These are phyloP conservation scores for Aquatica leii DNA, from an alignment of 2,888 invertebrate genomes.

Conservation along the genomic window DNA sequence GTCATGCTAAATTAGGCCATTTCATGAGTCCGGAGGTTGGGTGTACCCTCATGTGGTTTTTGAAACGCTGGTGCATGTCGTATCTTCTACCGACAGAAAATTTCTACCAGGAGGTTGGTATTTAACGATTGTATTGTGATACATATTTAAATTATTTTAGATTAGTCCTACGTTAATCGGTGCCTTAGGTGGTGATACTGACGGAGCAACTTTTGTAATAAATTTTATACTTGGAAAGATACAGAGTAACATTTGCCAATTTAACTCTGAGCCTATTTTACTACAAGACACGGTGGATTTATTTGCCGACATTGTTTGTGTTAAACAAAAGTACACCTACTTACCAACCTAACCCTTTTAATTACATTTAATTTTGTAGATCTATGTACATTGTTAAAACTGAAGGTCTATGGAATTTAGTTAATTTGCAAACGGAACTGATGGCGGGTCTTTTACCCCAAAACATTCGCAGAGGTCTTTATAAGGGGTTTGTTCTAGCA, in stretches of 20 bases:
- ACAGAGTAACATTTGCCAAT: constrained; percentile 68
- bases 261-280: constrained; percentile 69
- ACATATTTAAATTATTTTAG: too few species aligned
- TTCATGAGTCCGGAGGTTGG: constrained; percentile 83
- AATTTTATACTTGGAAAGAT: constrained; percentile 73
- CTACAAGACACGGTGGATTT: constrained; percentile 71
- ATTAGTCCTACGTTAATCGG: constrained; percentile 68
- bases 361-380: constrained; percentile 53
- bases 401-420: constrained; percentile 65
- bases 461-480: constrained; percentile 71
- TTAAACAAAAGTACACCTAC: constrained; percentile 57
- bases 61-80: constrained; percentile 78
- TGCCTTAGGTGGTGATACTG: constrained; percentile 73
- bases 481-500: constrained; percentile 75
- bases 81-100: constrained; percentile 73
- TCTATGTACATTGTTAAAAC: constrained; percentile 66
- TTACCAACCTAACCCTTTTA: constrained; percentile 11
- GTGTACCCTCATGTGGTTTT: constrained; percentile 79
- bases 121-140: constrained; percentile 13
- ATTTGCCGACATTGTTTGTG: constrained; percentile 60
- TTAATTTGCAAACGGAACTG: constrained; percentile 63
- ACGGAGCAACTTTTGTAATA: constrained; percentile 69
- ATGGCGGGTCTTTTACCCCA: constrained; percentile 66
- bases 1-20: constrained; percentile 71
- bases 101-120: constrained; percentile 65